phyloP scores from a whole-genome alignment of 2,888 invertebrate genomes.

The Zhengitettix transpicula region DNA sequence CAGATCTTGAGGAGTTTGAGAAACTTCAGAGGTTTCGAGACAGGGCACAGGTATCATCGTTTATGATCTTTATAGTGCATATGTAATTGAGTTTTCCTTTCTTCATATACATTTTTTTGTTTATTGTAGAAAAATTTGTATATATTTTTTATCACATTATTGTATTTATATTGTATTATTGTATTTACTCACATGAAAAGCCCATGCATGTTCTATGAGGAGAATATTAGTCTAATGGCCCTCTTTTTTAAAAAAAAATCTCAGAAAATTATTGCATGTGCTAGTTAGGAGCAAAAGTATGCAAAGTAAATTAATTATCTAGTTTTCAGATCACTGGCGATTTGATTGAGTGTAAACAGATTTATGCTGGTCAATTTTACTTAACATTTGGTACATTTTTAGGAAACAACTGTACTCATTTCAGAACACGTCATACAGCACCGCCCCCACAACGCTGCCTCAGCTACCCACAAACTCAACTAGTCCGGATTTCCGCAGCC shows the following conservation, averaged over 20 bases:
- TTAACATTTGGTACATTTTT: too few species aligned
- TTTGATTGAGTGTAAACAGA: too few species aligned
- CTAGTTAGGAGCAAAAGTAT: too few species aligned
- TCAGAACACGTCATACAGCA: conserved; percentile 33
- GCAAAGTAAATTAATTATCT: too few species aligned
- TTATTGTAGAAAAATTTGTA: neutral
- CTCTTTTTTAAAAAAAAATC: too few species aligned
- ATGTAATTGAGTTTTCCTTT: neutral
- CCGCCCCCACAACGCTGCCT: conserved; percentile 40
- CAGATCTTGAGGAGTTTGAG: conserved; percentile 44
- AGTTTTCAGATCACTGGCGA: too few species aligned
- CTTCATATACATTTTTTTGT: neutral
- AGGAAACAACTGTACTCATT: conserved; percentile 1
- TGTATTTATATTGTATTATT: neutral
- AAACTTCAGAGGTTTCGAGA: conserved; percentile 37
- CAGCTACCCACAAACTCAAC: conserved; percentile 42
- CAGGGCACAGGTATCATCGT: conserved; percentile 39
- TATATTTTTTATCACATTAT: neutral
- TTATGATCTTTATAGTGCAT: too few species aligned
- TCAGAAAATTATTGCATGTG: too few species aligned
- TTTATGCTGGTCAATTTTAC: too few species aligned
- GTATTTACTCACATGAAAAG: too few species aligned
- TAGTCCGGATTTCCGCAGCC: conserved; percentile 13
- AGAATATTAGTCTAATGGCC: too few species aligned
- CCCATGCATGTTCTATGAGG: too few species aligned